These are phyloP conservation scores for Drosophila murphyi DNA, from an alignment of 1,140 invertebrate species.

Conservation along the genomic window DNA sequence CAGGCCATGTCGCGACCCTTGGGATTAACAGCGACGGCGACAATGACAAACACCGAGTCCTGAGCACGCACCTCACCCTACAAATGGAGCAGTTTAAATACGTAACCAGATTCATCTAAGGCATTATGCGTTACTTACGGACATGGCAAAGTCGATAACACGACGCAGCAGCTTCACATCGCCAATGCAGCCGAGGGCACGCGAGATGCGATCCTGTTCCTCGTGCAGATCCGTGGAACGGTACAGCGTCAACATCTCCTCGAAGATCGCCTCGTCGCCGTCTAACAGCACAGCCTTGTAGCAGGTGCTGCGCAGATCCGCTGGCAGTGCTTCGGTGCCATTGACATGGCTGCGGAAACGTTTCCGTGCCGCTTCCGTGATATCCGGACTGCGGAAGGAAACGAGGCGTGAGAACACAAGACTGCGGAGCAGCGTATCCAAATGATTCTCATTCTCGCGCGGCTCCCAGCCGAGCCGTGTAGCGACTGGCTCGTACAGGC, in stretches of 20 bases:
- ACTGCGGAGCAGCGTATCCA: conserved; percentile 93
- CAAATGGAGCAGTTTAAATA: background rate
- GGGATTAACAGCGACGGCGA: conserved; percentile 91
- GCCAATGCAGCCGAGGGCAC: conserved; percentile 91
- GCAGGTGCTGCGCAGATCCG: conserved; percentile 94
- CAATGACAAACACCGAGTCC: conserved; percentile 95
- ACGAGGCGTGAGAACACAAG: conserved; percentile 93
- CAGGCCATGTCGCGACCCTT: conserved; percentile 93
- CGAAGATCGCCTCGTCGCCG: conserved; percentile 89
- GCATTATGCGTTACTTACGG: conserved; percentile 86
- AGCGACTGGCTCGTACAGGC: conserved; percentile 89
- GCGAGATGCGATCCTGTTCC: conserved; percentile 95
- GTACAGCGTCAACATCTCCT: conserved; percentile 93
- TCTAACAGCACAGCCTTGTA: conserved; percentile 92
- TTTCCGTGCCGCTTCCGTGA: conserved; percentile 90
- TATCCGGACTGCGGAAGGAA: conserved; percentile 90
- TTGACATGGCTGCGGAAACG: conserved; percentile 89
- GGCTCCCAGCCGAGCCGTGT: conserved; percentile 91
- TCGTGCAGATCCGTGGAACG: conserved; percentile 94
- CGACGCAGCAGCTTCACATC: conserved; percentile 89
- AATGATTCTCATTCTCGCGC: conserved; percentile 90
- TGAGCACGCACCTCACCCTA: conserved; percentile 95
- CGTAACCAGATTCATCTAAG: background rate
- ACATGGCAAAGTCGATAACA: conserved; percentile 95
- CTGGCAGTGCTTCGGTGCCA: conserved; percentile 89